phyloP scores from a whole-genome alignment of 2,888 invertebrate genomes.

The Corbicula japonica region DNA sequence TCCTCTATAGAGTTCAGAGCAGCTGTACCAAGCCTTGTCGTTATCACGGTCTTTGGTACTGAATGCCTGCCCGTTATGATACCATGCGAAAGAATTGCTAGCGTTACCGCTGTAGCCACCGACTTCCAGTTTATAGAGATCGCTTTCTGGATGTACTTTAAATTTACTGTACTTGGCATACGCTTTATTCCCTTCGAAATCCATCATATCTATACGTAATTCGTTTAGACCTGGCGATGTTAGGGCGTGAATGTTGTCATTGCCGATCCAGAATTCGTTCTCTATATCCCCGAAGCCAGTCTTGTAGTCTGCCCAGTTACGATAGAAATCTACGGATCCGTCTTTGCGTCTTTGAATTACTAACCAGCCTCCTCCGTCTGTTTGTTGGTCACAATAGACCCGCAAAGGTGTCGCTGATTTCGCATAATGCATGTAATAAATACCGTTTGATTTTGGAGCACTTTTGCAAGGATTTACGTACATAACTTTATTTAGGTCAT shows the following conservation, averaged over 20 bases:
- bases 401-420: too few species aligned
- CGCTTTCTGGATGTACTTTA: slow-evolving; percentile 9
- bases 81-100: slow-evolving; percentile 42
- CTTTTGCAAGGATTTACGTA: too few species aligned
- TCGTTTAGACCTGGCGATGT: not conserved
- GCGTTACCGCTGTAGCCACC: slow-evolving; percentile 44
- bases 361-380: slow-evolving; percentile 39
- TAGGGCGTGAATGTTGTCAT: slow-evolving; percentile 27
- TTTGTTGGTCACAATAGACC: slow-evolving; percentile 39
- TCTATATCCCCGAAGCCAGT: slow-evolving; percentile 41
- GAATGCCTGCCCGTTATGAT: too few species aligned
- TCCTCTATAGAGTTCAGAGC: too few species aligned
- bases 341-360: slow-evolving; percentile 22
- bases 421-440: too few species aligned
- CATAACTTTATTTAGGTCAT: too few species aligned
- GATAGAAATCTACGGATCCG: slow-evolving; percentile 30
- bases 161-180: slow-evolving; percentile 38
- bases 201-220: slow-evolving; percentile 36
- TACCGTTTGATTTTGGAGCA: too few species aligned
- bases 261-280: slow-evolving; percentile 40
- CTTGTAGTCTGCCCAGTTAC: slow-evolving; percentile 43
- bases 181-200: slow-evolving; percentile 27
- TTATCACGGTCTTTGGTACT: too few species aligned
- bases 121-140: slow-evolving; percentile 24
- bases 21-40: too few species aligned